Evolutionary conservation across 2,113 vertebrate genomes (phyloP).

Genomic region (Callipepla californica): DNA sequence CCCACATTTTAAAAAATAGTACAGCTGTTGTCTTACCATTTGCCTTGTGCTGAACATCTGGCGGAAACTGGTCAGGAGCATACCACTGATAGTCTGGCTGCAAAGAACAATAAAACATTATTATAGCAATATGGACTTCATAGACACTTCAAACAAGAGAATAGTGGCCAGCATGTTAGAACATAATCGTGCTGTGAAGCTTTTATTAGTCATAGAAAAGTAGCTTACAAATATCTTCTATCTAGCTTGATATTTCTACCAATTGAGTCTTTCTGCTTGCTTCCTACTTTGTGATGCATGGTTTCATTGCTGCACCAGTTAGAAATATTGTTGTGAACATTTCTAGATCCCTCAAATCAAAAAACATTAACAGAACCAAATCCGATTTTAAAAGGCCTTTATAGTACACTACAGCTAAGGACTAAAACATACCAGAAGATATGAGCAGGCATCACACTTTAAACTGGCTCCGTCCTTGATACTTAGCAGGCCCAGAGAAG

Average conservation of each 20-base stretch:
- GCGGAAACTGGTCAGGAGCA: slow-evolving; percentile 79
- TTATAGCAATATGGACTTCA: slow-evolving; percentile 76
- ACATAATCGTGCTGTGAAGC: slow-evolving; percentile 48
- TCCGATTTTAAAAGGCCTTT: slow-evolving; percentile 25
- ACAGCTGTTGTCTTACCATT: slow-evolving; percentile 80
- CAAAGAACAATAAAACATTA: slow-evolving; percentile 77
- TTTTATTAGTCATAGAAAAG: slow-evolving; percentile 58
- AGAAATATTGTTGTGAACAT: slow-evolving; percentile 35
- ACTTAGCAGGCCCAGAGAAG: background rate
- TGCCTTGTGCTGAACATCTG: slow-evolving; percentile 78
- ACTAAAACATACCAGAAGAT: background rate
- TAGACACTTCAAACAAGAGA: slow-evolving; percentile 75
- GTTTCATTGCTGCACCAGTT: slow-evolving; percentile 29
- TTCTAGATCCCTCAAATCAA: slow-evolving; percentile 54
- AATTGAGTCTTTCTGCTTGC: background rate
- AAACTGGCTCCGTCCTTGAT: background rate
- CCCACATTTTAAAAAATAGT: background rate
- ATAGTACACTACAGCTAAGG: background rate
- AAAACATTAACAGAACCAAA: slow-evolving; percentile 33
- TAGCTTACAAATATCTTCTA: background rate
- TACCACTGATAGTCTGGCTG: slow-evolving; percentile 80
- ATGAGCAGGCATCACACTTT: background rate
- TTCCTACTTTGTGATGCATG: slow-evolving; percentile 12
- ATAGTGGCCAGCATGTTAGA: slow-evolving; percentile 53
- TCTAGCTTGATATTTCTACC: slow-evolving; percentile 16